These are phyloP conservation scores for Dicycla oo DNA, from an alignment of 2,888 invertebrate genomes.

Conservation along the genomic window DNA sequence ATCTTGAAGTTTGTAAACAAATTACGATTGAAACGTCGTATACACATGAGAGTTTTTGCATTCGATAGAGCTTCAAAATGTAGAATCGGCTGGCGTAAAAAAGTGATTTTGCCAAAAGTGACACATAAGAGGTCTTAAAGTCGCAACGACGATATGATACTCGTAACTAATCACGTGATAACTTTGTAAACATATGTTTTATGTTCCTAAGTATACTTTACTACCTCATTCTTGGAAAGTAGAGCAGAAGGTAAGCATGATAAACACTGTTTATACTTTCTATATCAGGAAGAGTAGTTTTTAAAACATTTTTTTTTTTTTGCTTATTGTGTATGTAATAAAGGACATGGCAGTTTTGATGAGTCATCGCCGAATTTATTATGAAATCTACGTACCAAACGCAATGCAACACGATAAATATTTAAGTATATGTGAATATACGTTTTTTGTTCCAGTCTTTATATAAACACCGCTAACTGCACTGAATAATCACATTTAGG, in stretches of 20 bases:
- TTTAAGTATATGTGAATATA: slow-evolving; percentile 10
- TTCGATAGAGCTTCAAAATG: too few relatives aligned
- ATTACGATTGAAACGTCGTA: too few relatives aligned
- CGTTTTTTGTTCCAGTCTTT: slow-evolving; percentile 1
- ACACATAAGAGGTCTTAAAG: too few relatives aligned
- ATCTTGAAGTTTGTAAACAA: too few relatives aligned
- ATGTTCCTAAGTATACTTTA: background rate
- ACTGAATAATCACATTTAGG: slow-evolving; percentile 24
- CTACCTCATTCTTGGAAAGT: slow-evolving; percentile 11
- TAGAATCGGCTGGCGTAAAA: too few relatives aligned
- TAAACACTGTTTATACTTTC: slow-evolving; percentile 8
- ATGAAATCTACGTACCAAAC: slow-evolving; percentile 37
- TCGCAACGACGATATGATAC: too few relatives aligned
- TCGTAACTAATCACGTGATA: slow-evolving; percentile 38
- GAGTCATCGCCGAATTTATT: slow-evolving; percentile 33
- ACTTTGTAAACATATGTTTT: slow-evolving; percentile 29
- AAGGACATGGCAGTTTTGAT: slow-evolving; percentile 4
- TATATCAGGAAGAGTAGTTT: background rate
- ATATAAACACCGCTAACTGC: slow-evolving; percentile 13
- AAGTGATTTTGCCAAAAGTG: too few relatives aligned
- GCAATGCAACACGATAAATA: slow-evolving; percentile 11
- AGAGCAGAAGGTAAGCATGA: slow-evolving; percentile 5
- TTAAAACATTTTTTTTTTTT: slow-evolving; percentile 2
- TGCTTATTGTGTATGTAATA: background rate
- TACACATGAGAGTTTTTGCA: too few relatives aligned